Percentiles rank a stretch among this genome's conserved stretches.
These are phyloP conservation scores for Drosophila malerkotliana DNA, from an alignment of 1,140 invertebrate species.

Conservation along the genomic window DNA sequence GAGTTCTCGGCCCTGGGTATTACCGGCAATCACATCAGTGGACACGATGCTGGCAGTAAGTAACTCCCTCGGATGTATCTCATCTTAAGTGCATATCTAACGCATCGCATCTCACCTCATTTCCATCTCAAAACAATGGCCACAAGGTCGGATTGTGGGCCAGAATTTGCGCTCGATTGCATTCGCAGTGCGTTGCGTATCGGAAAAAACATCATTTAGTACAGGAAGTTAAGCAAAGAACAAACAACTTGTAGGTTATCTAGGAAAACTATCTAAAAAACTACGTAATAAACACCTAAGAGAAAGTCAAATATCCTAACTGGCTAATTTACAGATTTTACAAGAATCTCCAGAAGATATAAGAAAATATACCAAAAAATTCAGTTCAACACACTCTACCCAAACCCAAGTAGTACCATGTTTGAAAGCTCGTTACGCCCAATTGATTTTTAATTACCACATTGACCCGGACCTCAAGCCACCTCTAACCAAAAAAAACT, in stretches of 20 bases:
- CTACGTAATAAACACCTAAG: background rate
- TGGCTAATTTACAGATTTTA: background rate
- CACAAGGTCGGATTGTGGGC: constrained; percentile 47
- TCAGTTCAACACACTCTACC: constrained; percentile 1
- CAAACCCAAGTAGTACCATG: background rate
- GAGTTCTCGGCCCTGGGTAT: constrained; percentile 89
- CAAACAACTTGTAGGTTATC: constrained; percentile 2
- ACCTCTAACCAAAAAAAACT: background rate
- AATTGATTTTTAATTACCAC: constrained; percentile 80
- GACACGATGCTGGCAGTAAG: constrained; percentile 80
- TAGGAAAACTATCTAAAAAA: background rate
- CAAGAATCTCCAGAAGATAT: background rate
- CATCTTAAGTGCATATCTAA: constrained; percentile 40
- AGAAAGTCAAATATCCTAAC: background rate
- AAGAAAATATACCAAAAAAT: background rate
- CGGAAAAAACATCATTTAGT: constrained; percentile 29
- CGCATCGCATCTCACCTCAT: constrained; percentile 23
- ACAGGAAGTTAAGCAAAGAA: constrained; percentile 43
- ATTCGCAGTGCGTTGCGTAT: constrained; percentile 57
- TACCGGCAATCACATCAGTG: constrained; percentile 85
- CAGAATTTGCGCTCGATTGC: constrained; percentile 71
- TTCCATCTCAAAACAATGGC: constrained; percentile 24
- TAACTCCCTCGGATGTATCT: constrained; percentile 20
- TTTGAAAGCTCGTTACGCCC: constrained; percentile 46
- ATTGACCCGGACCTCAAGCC: constrained; percentile 52